Base-by-base conservation (phyloP, 2,888 invertebrate genomes). In the Teleogryllus oceanicus region DNA sequence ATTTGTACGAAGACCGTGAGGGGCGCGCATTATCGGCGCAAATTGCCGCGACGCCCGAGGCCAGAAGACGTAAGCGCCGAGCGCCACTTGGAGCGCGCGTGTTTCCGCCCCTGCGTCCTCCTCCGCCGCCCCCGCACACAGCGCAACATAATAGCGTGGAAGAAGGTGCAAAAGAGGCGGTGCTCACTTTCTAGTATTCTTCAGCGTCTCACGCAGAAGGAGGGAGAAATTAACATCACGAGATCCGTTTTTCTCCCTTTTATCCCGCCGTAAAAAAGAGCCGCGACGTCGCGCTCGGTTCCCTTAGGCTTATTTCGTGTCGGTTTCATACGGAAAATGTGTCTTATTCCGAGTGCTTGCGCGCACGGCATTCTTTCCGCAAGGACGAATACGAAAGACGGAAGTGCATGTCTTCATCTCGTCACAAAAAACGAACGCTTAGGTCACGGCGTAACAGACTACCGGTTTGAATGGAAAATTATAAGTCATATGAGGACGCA, bases 21-120 rank as follows among this genome's bases (percentile, higher is more conserved):
- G 62, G n/a, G n/a, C 12, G 62, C 62, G n/a, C n/a, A 62, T 62
- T 62, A 62, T 62, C 62, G 62, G 62, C 62, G 62, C 62, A 62
- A 62, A 62, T 62, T 62, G 62, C 62, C 62, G 62, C 62, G 62
- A 62, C 62, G 62, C 62, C 62, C 62, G 62, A 62, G 62, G 62
- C 62, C 16, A 13, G 62, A 62, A 13, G 62, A 62, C 62, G 62
- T n/a, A 18, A n/a, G 62, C 62, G 62, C 16, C 37, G 62, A 62
- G 62, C n/a, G 13, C 62, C 62, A 13, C 62, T 37, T 1, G 37
- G 37, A 37, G 37, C 8, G 62, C 62, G 62, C 62, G 62, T 8
- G 62, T 62, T 62, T 62, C 62, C 62, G 62, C 62, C 62, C 62
- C 13, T 62, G 16, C 62, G n/a, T 13, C 16, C 16, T n/a, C 62